Percentiles rank a stretch among this genome's conserved stretches.
phyloP scores from a whole-genome alignment of 2,797 vertebrate species.

The Galago senegalensis region DNA sequence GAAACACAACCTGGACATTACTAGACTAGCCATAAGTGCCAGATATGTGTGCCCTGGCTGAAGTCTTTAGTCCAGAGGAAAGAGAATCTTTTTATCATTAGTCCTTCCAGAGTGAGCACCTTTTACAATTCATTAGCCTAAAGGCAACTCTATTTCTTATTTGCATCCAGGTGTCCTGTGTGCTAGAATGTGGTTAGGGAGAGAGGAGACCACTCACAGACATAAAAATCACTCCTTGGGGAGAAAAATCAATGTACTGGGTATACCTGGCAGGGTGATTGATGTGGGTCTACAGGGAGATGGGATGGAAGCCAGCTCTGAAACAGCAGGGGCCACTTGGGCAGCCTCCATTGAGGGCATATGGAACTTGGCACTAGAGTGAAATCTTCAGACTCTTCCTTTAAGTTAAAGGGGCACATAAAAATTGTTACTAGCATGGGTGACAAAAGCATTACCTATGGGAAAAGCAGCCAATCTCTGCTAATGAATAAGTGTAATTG shows the following conservation, averaged over 20 bases:
- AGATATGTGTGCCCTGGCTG: neutral
- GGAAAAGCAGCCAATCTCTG: conserved; percentile 73
- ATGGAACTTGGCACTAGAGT: conserved; percentile 57
- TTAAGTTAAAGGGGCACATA: conserved; percentile 71
- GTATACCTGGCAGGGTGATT: conserved; percentile 17
- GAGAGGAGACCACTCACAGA: neutral
- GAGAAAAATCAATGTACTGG: neutral
- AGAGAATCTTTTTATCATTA: conserved; percentile 2
- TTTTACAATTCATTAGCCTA: neutral
- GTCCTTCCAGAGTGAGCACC: neutral
- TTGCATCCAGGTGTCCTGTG: neutral
- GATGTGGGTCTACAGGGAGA: neutral
- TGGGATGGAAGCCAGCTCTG: conserved; percentile 51
- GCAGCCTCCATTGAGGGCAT: conserved; percentile 51
- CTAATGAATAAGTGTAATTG: conserved; percentile 84
- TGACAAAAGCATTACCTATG: conserved; percentile 66
- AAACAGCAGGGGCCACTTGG: neutral
- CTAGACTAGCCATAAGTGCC: neutral
- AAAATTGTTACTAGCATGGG: conserved; percentile 66
- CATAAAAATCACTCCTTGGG: conserved; percentile 46
- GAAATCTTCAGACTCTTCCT: conserved; percentile 61
- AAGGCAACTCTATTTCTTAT: neutral
- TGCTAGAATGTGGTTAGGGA: neutral
- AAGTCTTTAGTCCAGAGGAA: conserved; percentile 16
- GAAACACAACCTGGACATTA: neutral